A percentile compares a stretch with the other conserved stretches of the same genome.
Evolutionary conservation across 2,888 invertebrate species (phyloP).

Genomic region (Sinohyriopsis cumingii): DNA sequence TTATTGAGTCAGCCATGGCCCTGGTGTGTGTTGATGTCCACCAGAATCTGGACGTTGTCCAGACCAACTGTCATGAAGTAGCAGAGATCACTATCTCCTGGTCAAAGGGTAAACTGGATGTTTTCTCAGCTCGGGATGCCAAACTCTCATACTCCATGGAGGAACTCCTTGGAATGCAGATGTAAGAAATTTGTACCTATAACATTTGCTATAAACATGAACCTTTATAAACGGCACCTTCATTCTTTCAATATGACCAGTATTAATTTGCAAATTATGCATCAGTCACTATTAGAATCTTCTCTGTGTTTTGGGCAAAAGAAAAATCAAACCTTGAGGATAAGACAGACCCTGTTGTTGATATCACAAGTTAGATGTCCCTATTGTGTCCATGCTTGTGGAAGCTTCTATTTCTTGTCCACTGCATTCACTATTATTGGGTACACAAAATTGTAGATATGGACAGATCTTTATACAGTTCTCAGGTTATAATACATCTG

Average conservation of each 20-base stretch:
- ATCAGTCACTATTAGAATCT: not conserved
- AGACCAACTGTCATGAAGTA: slow-evolving; percentile 68
- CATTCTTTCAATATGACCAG: slow-evolving; percentile 3
- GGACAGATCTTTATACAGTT: no score
- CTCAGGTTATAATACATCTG: no score
- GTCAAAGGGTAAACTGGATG: slow-evolving; percentile 65
- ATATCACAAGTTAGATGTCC: no score
- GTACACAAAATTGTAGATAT: no score
- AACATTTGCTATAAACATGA: not conserved
- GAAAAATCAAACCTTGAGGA: not conserved
- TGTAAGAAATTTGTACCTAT: slow-evolving; percentile 39
- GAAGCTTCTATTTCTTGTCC: no score
- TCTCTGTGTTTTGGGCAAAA: not conserved
- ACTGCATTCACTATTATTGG: no score
- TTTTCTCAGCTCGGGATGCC: slow-evolving; percentile 59
- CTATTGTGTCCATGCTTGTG: no score
- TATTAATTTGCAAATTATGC: not conserved
- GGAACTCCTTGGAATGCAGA: slow-evolving; percentile 63
- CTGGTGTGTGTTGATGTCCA: slow-evolving; percentile 69
- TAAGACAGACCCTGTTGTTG: no score
- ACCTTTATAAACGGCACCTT: not conserved
- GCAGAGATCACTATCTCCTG: slow-evolving; percentile 66
- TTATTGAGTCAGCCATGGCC: slow-evolving; percentile 69
- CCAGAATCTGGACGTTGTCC: slow-evolving; percentile 68
- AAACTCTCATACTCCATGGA: slow-evolving; percentile 64